Evolutionary conservation across 2,888 invertebrate species (phyloP).

Genomic region (Nephrotoma guestfalica): DNA sequence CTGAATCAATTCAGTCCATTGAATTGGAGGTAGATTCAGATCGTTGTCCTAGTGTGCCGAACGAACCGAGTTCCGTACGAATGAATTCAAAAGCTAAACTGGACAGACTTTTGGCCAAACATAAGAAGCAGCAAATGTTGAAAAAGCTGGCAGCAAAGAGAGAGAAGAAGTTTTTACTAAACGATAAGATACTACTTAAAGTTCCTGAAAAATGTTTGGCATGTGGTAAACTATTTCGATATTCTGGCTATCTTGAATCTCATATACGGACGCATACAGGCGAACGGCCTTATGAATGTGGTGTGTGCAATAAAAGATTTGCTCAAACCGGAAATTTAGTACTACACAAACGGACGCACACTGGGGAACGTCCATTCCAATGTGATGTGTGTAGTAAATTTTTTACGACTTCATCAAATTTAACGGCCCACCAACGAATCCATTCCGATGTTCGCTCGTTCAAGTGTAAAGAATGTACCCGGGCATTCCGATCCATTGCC

Average conservation of each 20-base stretch:
- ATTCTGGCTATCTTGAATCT: conserved; percentile 21
- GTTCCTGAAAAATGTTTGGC: conserved; percentile 20
- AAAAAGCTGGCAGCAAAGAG: not conserved
- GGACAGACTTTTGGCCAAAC: not conserved
- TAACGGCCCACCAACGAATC: conserved; percentile 12
- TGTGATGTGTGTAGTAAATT: conserved; percentile 12
- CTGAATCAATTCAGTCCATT: not conserved
- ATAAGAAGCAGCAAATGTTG: not conserved
- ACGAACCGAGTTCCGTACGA: not conserved
- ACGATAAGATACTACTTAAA: conserved; percentile 14
- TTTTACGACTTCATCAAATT: conserved; percentile 13
- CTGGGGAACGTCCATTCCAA: conserved; percentile 13
- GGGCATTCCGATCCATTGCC: conserved; percentile 12
- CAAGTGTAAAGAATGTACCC: conserved; percentile 10
- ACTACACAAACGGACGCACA: conserved; percentile 12
- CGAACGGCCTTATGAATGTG: conserved; percentile 22
- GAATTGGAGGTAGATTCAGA: not conserved
- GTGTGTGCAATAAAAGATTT: conserved; percentile 15
- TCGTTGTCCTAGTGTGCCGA: not conserved
- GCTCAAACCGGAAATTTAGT: conserved; percentile 12
- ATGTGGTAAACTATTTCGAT: conserved; percentile 21
- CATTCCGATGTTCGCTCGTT: conserved; percentile 11
- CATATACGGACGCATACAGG: conserved; percentile 22
- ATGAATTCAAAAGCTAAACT: not conserved
- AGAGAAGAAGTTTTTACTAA: not conserved